These are phyloP conservation scores for Perognathus longimembris DNA, from an alignment of 2,113 vertebrate genomes.

Conservation along the genomic window DNA sequence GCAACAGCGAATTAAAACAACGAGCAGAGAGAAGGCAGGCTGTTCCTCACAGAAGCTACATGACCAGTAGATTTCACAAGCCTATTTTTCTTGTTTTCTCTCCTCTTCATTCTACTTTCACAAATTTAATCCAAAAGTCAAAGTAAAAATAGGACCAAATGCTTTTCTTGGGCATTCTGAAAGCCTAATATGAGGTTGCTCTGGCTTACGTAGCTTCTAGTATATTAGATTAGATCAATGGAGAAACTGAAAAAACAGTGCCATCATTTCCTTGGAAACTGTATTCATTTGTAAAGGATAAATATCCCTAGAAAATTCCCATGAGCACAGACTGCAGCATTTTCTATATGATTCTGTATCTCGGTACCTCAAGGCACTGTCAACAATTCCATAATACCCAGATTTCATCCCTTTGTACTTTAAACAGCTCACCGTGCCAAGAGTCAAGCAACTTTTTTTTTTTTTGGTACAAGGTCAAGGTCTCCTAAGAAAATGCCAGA, in stretches of 20 bases:
- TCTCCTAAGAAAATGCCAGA: slow-evolving; percentile 19
- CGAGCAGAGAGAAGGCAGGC: slow-evolving; percentile 65
- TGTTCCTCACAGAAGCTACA: slow-evolving; percentile 51
- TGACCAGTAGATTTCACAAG: slow-evolving; percentile 46
- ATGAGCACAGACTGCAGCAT: neutral
- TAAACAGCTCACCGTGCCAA: slow-evolving; percentile 55
- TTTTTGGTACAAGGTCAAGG: slow-evolving; percentile 21
- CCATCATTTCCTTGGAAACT: slow-evolving; percentile 53
- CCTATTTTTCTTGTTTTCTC: neutral
- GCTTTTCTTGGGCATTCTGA: neutral
- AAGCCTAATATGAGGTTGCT: neutral
- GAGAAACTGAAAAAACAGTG: neutral
- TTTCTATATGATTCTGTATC: neutral
- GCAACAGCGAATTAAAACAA: slow-evolving; percentile 82
- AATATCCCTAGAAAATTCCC: slow-evolving; percentile 22
- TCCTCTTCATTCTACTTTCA: neutral
- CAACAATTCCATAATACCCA: neutral
- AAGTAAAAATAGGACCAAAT: slow-evolving; percentile 46
- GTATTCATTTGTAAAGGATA: slow-evolving; percentile 18
- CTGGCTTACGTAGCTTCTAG: neutral
- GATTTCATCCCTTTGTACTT: slow-evolving; percentile 52
- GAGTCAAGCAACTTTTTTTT: slow-evolving; percentile 60
- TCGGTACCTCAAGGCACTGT: neutral
- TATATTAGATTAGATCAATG: neutral
- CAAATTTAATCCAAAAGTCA: slow-evolving; percentile 48